phyloP scores from a whole-genome alignment of 2,797 vertebrate species.

The Sebastes paucispinis region DNA sequence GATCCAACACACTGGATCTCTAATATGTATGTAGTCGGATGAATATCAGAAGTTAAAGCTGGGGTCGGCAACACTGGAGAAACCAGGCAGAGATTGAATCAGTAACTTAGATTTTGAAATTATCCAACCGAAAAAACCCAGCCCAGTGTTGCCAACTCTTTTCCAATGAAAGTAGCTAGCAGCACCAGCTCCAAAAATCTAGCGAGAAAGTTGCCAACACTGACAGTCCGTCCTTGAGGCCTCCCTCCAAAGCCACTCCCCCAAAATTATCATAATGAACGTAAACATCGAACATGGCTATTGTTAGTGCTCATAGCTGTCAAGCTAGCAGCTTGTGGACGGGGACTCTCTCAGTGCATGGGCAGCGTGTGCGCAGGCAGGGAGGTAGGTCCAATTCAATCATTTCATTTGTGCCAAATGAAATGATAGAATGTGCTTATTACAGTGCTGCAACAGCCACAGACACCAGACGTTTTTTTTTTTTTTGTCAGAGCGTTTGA shows the following conservation, averaged over 20 bases:
- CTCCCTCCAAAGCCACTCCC: neutral
- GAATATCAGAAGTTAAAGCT: neutral
- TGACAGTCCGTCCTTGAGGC: neutral
- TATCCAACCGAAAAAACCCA: too few relatives aligned
- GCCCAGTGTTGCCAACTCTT: neutral
- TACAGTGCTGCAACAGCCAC: too few relatives aligned
- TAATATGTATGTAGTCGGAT: neutral
- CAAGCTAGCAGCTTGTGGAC: neutral
- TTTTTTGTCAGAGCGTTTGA: neutral
- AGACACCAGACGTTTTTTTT: too few relatives aligned
- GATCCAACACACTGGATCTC: too few relatives aligned
- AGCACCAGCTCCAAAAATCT: neutral
- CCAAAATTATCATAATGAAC: neutral
- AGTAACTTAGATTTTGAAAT: neutral
- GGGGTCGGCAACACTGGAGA: neutral
- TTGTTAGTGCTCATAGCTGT: neutral
- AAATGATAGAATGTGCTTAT: neutral
- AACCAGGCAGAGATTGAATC: neutral
- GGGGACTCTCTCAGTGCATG: neutral
- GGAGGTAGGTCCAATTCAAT: neutral
- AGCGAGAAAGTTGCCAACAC: neutral
- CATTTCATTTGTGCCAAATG: neutral
- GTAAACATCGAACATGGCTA: rapidly evolving
- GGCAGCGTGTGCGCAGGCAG: neutral
- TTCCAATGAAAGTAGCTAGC: neutral